Conservation (phyloP, 2,113 vertebrate species). For the Bungarus multicinctus region DNA sequence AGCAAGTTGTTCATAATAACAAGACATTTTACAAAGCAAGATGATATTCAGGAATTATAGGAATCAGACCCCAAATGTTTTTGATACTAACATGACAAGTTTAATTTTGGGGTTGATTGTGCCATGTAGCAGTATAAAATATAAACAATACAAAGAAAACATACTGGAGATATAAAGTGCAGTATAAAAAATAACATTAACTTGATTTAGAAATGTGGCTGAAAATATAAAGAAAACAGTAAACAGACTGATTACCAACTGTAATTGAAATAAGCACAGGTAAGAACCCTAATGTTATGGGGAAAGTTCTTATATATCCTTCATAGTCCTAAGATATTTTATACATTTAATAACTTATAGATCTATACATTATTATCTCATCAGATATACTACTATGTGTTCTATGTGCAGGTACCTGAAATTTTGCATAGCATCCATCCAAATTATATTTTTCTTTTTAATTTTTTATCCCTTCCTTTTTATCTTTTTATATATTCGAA, state of each 20-base stretch:
- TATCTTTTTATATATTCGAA: neutral
- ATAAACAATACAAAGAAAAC: neutral
- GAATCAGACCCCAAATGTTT: neutral
- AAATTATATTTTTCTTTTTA: neutral
- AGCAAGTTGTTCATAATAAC: neutral
- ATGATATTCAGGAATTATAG: neutral
- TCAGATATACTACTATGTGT: neutral
- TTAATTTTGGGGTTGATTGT: neutral
- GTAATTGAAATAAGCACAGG: neutral
- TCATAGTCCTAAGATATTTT: neutral
- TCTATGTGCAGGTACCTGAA: too few species aligned
- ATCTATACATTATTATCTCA: neutral
- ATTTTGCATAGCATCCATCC: neutral
- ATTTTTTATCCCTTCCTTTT: neutral
- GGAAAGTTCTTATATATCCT: neutral
- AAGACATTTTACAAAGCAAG: constrained; percentile 5
- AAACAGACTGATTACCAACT: neutral
- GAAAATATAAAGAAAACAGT: neutral
- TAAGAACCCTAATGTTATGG: neutral
- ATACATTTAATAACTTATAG: neutral
- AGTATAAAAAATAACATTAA: neutral
- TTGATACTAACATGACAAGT: neutral
- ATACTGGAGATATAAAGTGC: neutral
- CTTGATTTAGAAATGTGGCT: neutral
- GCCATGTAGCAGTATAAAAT: neutral